Evolutionary conservation across 2,113 vertebrate species (phyloP), one percentile per base, ranked within the genome.

Genomic region (Pogona vitticeps): DNA sequence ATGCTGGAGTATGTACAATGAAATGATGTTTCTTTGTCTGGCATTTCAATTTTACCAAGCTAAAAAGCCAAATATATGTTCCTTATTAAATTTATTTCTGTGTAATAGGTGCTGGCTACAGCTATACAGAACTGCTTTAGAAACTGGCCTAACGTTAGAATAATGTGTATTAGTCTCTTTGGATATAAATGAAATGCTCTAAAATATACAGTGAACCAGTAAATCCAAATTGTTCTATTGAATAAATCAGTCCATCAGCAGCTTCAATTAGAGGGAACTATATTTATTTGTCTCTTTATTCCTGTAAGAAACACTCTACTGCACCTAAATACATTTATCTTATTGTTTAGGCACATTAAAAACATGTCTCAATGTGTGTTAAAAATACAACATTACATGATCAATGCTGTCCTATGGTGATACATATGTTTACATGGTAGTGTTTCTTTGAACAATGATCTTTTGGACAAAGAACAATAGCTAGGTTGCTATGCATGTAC

Each of bases 261-360:
- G 83, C 86, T 80, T 0, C 0, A 89, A 90, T 83, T 86, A 94
- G 84, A 94, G 90, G 86, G 82, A 78, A 89, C 42, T 85, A 12
- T 91, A 92, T 92, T 93, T 92, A 92, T 90, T 92, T 79, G 90
- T 78, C 75, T 92, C 88, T 88, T 92, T 92, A 91, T 91, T 93
- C 86, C 92, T 90, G 80, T 84, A 91, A 58, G 85, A 88, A 92
- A 91, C 88, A 83, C 63, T 91, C 65, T 81, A 40, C 65, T 52
- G 46, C 46, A 79, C 89, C 89, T 93, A 90, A 91, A 92, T 88
- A 92, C 90, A 87, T 84, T 36, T 65, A 76, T 75, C 0, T 26
- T 90, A 10, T 8, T 36, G 1, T 80, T 80, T 26, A 17, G 36
- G 26, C 5, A 65, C n/a, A 79, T 79, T 56, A 3, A 42, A 23